Conservation (phyloP, 1,140 invertebrate genomes). For the Rhagoletis pomonella region DNA sequence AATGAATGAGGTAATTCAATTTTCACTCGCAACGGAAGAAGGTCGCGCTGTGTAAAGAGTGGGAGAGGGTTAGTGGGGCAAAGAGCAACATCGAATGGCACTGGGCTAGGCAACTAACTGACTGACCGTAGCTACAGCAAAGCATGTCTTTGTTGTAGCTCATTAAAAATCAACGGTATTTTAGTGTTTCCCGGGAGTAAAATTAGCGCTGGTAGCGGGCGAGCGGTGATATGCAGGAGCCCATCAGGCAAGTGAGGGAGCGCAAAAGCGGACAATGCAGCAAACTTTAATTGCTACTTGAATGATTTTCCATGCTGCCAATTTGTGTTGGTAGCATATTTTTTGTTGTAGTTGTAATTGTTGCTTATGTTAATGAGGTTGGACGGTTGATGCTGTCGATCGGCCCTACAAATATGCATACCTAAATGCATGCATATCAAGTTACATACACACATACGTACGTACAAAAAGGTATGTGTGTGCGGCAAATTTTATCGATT, state of each 20-base stretch:
- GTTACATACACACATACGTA: too few relatives aligned
- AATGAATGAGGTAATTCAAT: slow-evolving; percentile 9
- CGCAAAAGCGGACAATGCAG: not conserved
- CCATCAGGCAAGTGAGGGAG: not conserved
- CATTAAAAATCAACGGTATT: slow-evolving; percentile 28
- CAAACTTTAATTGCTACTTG: slow-evolving; percentile 46
- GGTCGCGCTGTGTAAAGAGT: not conserved
- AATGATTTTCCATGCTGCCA: slow-evolving; percentile 44
- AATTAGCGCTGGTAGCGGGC: not conserved
- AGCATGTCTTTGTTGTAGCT: not conserved
- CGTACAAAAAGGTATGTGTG: not conserved
- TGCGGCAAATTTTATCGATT: not conserved
- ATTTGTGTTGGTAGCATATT: slow-evolving; percentile 41
- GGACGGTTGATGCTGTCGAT: not conserved
- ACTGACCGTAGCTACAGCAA: not conserved
- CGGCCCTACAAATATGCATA: not conserved
- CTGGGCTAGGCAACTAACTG: not conserved
- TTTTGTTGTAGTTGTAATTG: slow-evolving; percentile 5
- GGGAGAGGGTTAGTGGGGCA: not conserved
- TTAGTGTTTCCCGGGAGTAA: not conserved
- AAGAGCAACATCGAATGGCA: not conserved
- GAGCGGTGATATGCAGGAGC: not conserved
- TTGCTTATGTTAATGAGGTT: slow-evolving; percentile 44
- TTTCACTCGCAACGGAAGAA: not conserved
- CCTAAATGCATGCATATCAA: too few relatives aligned